Percentiles rank a stretch among this genome's conserved stretches.
Conservation (phyloP, 2,797 vertebrate genomes). For the Myotis planiceps region DNA sequence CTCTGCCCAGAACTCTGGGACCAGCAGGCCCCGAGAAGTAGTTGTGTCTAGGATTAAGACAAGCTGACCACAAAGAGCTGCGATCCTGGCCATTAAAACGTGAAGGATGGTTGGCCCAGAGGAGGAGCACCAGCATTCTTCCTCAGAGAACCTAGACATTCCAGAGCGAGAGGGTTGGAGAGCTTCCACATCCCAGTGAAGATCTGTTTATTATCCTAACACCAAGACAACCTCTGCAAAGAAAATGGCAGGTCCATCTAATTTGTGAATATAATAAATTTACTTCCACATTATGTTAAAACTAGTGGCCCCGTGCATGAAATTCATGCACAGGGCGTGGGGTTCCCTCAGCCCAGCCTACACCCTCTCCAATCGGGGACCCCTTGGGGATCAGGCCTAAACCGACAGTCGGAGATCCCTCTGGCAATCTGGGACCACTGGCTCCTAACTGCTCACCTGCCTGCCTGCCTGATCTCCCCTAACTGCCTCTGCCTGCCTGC, state of each 20-base stretch:
- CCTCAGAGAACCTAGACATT: neutral
- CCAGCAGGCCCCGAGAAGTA: neutral
- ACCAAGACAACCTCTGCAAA: neutral
- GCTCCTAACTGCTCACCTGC: too few species aligned
- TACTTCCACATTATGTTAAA: neutral
- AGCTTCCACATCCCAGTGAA: neutral
- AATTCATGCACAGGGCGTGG: too few species aligned
- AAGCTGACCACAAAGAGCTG: slow-evolving; percentile 45
- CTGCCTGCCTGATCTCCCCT: too few species aligned
- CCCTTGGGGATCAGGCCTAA: too few species aligned
- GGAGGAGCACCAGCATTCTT: neutral
- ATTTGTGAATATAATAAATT: neutral
- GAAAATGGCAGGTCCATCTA: neutral
- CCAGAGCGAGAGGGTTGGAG: neutral
- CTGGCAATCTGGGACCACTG: too few species aligned
- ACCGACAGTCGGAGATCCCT: too few species aligned
- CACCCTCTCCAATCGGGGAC: too few species aligned
- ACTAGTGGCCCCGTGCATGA: too few species aligned
- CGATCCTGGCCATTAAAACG: neutral
- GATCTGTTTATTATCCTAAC: neutral
- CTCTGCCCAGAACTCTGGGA: neutral
- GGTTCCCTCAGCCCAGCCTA: too few species aligned
- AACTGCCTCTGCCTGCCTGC: too few species aligned
- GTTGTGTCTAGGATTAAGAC: slow-evolving; percentile 20
- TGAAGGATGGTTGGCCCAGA: slow-evolving; percentile 53